These are phyloP conservation scores for Anhinga anhinga DNA, from an alignment of 2,113 vertebrate genomes.

Conservation along the genomic window DNA sequence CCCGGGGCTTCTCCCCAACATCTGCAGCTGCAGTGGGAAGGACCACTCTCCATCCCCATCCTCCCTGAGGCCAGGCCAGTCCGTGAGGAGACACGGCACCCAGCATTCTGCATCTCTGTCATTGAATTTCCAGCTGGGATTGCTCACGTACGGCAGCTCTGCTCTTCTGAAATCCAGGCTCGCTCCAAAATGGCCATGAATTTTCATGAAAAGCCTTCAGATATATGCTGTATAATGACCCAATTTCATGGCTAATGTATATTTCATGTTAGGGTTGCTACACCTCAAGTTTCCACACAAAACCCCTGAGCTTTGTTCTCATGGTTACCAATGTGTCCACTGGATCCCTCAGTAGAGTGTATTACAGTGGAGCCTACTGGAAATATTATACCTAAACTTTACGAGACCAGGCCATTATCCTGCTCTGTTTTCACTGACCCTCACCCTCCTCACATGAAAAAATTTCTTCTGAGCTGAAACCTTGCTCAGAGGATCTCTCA, in stretches of 20 bases:
- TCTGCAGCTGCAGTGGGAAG: background rate
- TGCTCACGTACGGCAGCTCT: background rate
- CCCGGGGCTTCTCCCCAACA: background rate
- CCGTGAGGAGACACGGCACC: background rate
- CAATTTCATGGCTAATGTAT: background rate
- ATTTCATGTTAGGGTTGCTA: background rate
- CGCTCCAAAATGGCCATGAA: background rate
- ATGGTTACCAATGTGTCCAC: background rate
- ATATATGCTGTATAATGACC: background rate
- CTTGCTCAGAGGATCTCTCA: background rate
- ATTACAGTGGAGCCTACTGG: background rate
- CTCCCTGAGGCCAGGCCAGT: background rate
- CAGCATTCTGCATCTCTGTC: background rate
- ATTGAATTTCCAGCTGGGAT: background rate
- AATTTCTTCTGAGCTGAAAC: background rate
- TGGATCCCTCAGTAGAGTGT: background rate
- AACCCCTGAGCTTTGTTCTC: conserved; percentile 2
- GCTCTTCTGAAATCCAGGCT: background rate
- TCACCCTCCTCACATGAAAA: background rate
- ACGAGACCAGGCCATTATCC: background rate
- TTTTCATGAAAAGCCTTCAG: conserved; percentile 9
- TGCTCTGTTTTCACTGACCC: background rate
- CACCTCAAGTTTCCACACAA: background rate
- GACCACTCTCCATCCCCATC: background rate
- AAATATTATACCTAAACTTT: background rate